A percentile compares a stretch with the other conserved stretches of the same genome.
These are phyloP conservation scores for Etia nguti DNA, from an alignment of 2,113 vertebrate genomes.

Conservation along the genomic window DNA sequence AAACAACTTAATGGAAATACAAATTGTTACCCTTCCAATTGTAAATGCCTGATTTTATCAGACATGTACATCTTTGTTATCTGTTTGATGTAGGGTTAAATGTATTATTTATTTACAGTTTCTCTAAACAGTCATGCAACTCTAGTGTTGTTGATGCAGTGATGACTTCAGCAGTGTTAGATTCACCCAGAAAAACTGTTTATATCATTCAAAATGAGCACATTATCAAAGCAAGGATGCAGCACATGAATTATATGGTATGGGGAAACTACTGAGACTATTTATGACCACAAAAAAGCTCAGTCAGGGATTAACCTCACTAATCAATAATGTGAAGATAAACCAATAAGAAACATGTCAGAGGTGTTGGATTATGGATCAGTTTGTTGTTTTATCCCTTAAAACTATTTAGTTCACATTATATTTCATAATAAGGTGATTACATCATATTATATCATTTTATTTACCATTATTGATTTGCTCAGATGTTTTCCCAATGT, in stretches of 20 bases:
- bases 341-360: background rate
- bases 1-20: background rate
- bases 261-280: background rate
- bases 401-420: background rate
- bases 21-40: background rate
- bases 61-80: background rate
- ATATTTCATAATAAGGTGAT: background rate
- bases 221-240: background rate
- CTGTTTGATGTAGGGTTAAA: background rate
- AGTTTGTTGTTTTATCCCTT: background rate
- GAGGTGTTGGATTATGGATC: background rate
- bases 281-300: background rate
- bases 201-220: background rate
- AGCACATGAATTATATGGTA: background rate
- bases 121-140: background rate
- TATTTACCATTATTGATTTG: background rate
- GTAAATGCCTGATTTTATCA: background rate
- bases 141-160: background rate
- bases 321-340: background rate
- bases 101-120: background rate
- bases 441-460: background rate
- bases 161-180: background rate
- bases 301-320: background rate
- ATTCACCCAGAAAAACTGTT: background rate
- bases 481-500: background rate